A percentile compares a stretch with the other conserved stretches of the same genome.
Evolutionary conservation across 2,113 vertebrate species (phyloP).

Genomic region (Oxyura jamaicensis): DNA sequence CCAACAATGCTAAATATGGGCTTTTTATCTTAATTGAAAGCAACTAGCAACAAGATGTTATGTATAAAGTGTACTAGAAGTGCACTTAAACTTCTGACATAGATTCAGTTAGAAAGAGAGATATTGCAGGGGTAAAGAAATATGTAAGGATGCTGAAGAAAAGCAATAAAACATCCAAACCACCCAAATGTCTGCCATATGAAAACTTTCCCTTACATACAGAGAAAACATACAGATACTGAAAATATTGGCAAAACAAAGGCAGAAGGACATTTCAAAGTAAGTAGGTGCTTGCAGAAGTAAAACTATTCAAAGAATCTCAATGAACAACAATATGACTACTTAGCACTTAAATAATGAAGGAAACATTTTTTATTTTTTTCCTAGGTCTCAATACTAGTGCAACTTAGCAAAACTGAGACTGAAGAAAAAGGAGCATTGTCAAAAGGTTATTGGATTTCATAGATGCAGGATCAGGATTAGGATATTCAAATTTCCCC

Average conservation of each 20-base stretch:
- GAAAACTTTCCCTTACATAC: not conserved
- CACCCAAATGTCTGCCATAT: not conserved
- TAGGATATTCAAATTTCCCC: not conserved
- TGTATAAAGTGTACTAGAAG: not conserved
- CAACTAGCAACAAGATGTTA: not conserved
- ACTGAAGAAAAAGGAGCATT: slow-evolving; percentile 2
- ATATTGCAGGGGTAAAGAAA: slow-evolving; percentile 27
- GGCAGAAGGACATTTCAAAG: slow-evolving; percentile 9
- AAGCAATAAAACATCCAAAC: slow-evolving; percentile 37
- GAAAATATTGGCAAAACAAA: slow-evolving; percentile 58
- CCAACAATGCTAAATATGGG: not conserved
- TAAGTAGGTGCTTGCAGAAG: slow-evolving; percentile 18
- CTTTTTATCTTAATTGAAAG: slow-evolving; percentile 20
- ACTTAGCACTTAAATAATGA: slow-evolving; percentile 49
- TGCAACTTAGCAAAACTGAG: slow-evolving; percentile 5
- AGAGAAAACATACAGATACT: slow-evolving; percentile 26
- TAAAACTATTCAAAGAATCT: slow-evolving; percentile 38
- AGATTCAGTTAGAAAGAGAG: not conserved
- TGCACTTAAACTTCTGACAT: not conserved
- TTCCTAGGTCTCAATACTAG: slow-evolving; percentile 2
- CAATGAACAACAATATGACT: slow-evolving; percentile 22
- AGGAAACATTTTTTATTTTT: slow-evolving; percentile 10
- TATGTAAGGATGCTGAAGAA: not conserved
- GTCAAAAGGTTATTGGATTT: slow-evolving; percentile 31
- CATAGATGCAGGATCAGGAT: not conserved